phyloP scores from a whole-genome alignment of 1,140 invertebrate genomes.

The Drosophila bipectinata region DNA sequence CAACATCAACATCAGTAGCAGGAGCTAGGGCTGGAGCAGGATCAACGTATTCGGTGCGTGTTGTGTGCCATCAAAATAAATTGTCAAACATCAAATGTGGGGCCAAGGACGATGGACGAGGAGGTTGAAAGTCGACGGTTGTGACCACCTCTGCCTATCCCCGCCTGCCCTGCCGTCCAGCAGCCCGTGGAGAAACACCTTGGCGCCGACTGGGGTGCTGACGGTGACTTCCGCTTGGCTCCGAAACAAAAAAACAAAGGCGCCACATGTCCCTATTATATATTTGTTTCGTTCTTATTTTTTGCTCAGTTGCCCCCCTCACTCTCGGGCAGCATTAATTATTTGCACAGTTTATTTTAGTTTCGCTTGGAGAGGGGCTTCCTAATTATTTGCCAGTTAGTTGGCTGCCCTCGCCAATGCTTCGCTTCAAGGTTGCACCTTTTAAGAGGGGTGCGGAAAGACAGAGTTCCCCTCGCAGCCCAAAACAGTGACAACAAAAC shows the following conservation, averaged over 20 bases:
- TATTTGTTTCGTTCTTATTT: constrained; percentile 15
- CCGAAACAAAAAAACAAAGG: constrained; percentile 53
- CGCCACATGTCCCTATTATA: constrained; percentile 67
- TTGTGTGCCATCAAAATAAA: constrained; percentile 73
- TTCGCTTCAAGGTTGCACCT: constrained; percentile 57
- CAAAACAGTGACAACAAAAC: constrained; percentile 29
- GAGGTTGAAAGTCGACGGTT: constrained; percentile 10
- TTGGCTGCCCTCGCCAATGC: constrained; percentile 27
- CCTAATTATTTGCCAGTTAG: constrained; percentile 65
- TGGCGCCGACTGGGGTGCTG: constrained; percentile 35
- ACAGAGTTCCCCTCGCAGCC: background rate
- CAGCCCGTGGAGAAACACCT: constrained; percentile 48
- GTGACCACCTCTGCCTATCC: background rate
- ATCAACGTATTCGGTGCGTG: constrained; percentile 54
- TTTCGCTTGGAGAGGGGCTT: constrained; percentile 16
- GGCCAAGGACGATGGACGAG: constrained; percentile 22
- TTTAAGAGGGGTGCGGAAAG: constrained; percentile 16
- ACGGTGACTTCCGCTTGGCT: constrained; percentile 51
- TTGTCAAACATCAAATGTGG: constrained; percentile 71
- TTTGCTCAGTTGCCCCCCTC: constrained; percentile 3
- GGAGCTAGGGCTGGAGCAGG: constrained; percentile 21
- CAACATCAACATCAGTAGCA: constrained; percentile 31
- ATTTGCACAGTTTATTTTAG: constrained; percentile 70
- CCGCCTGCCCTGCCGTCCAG: constrained; percentile 18
- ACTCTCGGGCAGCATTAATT: constrained; percentile 52